These are phyloP conservation scores for Eueremaeus valkanovi DNA, from an alignment of 2,888 invertebrate genomes.

Conservation along the genomic window DNA sequence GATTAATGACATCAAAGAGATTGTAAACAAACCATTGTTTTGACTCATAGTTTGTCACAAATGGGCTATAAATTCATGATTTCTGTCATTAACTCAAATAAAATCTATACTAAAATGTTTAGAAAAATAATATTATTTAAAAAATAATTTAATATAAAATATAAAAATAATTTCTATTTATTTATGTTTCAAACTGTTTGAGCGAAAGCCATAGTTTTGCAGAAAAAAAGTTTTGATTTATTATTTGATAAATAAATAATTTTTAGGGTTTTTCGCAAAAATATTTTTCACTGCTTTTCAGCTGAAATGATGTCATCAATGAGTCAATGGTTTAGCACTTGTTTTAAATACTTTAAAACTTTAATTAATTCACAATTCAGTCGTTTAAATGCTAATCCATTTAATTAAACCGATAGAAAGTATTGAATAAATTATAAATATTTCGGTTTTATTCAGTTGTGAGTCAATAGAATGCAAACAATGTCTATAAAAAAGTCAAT, in stretches of 20 bases:
- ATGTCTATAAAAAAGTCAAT: too few relatives aligned
- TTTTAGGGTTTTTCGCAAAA: neutral
- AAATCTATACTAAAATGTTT: neutral
- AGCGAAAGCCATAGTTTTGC: slow-evolving; percentile 9
- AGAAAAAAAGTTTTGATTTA: neutral
- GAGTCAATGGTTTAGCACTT: neutral
- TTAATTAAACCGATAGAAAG: neutral
- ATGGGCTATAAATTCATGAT: neutral
- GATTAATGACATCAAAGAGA: too few relatives aligned
- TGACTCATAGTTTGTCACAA: slow-evolving; percentile 8
- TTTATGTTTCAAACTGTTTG: neutral
- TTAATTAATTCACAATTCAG: neutral
- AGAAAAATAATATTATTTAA: neutral
- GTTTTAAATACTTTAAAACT: neutral
- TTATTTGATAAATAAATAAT: neutral
- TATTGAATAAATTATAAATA: too few relatives aligned
- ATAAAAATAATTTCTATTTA: neutral
- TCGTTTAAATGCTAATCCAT: too few relatives aligned
- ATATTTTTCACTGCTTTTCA: too few relatives aligned
- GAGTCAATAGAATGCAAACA: too few relatives aligned
- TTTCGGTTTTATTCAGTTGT: neutral
- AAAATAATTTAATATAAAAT: too few relatives aligned
- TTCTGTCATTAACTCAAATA: too few relatives aligned
- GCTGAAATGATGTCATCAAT: neutral
- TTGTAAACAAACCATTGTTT: slow-evolving; percentile 28